phyloP scores from a whole-genome alignment of 2,888 invertebrate species.

The Amiota mariae region DNA sequence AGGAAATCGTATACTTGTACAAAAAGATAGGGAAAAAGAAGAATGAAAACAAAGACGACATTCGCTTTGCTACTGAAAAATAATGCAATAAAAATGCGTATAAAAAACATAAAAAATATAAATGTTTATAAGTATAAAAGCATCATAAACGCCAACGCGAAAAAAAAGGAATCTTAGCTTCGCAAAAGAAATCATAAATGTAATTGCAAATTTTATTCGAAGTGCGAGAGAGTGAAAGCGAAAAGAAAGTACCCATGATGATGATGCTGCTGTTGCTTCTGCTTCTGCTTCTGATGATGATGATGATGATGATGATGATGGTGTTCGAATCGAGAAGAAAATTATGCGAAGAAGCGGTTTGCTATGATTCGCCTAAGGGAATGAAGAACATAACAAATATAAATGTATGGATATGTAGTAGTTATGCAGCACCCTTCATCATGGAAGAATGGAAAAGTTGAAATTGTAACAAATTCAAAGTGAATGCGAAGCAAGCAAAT shows the following conservation, averaged over 20 bases:
- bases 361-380: too few relatives aligned
- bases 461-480: constrained; percentile 64
- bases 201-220: constrained; percentile 63
- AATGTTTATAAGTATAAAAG: constrained; percentile 17
- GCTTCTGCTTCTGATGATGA: too few relatives aligned
- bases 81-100: constrained; percentile 64
- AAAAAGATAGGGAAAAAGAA: constrained; percentile 31
- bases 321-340: too few relatives aligned
- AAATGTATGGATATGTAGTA: too few relatives aligned
- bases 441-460: constrained; percentile 57
- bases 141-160: constrained; percentile 36
- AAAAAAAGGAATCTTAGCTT: constrained; percentile 43
- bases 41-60: not conserved
- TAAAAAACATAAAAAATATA: constrained; percentile 53
- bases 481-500: not conserved
- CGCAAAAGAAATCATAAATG: constrained; percentile 64
- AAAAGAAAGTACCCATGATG: too few relatives aligned
- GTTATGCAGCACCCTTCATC: too few relatives aligned
- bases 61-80: constrained; percentile 45
- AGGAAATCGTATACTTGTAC: constrained; percentile 49
- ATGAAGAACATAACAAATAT: too few relatives aligned
- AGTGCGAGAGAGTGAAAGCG: constrained; percentile 23
- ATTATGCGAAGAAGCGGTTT: too few relatives aligned
- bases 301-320: not conserved
- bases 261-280: too few relatives aligned